Conservation (phyloP, 1,140 invertebrate genomes). For the Pseudomyrmex pallidus region DNA sequence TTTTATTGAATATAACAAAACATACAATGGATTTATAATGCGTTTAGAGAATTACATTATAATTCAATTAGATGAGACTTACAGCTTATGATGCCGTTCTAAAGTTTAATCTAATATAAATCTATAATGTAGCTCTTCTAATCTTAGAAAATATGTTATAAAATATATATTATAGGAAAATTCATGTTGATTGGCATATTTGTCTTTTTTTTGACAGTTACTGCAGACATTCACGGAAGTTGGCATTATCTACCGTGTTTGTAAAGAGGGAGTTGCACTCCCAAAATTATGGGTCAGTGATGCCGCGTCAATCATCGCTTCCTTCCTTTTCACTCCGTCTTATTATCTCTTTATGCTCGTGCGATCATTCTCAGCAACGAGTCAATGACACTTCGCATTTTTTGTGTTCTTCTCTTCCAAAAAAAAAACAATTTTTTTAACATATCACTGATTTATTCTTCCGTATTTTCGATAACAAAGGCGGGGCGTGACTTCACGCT, state of each 20-base stretch:
- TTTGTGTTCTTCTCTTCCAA: neutral
- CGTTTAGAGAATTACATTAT: too few species aligned
- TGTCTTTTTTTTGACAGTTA: constrained; percentile 20
- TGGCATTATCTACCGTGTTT: constrained; percentile 25
- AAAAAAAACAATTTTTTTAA: neutral
- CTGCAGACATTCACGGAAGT: constrained; percentile 30
- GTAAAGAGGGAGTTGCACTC: constrained; percentile 10
- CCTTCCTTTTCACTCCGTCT: constrained; percentile 49
- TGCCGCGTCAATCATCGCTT: constrained; percentile 42
- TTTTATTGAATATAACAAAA: too few species aligned
- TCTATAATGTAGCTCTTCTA: too few species aligned
- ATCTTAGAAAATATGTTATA: too few species aligned
- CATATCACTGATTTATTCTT: constrained; percentile 7
- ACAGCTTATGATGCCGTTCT: too few species aligned
- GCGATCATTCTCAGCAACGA: constrained; percentile 17
- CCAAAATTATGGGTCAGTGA: constrained; percentile 48
- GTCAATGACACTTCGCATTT: constrained; percentile 49
- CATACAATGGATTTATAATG: too few species aligned
- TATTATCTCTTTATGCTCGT: constrained; percentile 35
- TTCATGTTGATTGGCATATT: neutral
- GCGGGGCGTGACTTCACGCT: constrained; percentile 40
- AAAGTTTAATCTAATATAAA: too few species aligned
- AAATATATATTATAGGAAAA: neutral
- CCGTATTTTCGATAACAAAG: constrained; percentile 39
- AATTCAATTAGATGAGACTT: too few species aligned